Conservation (phyloP, 2,888 invertebrate species). For the Macrostomum cliftonense region DNA sequence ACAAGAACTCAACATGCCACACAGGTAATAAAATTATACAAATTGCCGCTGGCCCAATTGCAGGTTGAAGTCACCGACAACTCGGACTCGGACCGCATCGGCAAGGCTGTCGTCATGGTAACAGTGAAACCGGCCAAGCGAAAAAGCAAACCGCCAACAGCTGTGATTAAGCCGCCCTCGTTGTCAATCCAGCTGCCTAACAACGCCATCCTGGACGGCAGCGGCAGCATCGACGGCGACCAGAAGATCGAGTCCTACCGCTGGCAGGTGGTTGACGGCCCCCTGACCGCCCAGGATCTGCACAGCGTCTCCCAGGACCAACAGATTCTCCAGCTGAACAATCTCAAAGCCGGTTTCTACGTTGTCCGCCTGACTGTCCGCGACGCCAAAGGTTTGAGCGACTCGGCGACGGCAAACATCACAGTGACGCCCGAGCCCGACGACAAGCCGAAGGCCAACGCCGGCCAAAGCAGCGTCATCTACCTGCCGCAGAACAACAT, state of each 20-base stretch:
- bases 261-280: slow-evolving; percentile 76
- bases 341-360: slow-evolving; percentile 3
- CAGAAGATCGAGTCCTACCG: slow-evolving; percentile 67
- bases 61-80: too few relatives aligned
- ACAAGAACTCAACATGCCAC: too few relatives aligned
- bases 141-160: slow-evolving; percentile 58
- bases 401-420: slow-evolving; percentile 66
- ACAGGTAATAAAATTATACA: too few relatives aligned
- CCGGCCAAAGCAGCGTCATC: slow-evolving; percentile 69
- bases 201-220: slow-evolving; percentile 65
- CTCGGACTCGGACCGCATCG: too few relatives aligned
- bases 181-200: slow-evolving; percentile 75
- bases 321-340: slow-evolving; percentile 58
- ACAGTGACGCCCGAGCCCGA: slow-evolving; percentile 64
- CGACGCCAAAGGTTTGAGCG: slow-evolving; percentile 67
- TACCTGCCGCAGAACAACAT: slow-evolving; percentile 67
- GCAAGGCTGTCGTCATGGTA: not conserved
- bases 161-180: slow-evolving; percentile 62
- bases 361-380: slow-evolving; percentile 56
- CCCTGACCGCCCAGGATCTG: slow-evolving; percentile 49
- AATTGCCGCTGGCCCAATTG: too few relatives aligned
- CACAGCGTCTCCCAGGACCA: slow-evolving; percentile 55
- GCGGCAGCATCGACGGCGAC: slow-evolving; percentile 53
- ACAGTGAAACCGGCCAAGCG: slow-evolving; percentile 25
- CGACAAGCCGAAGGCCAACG: slow-evolving; percentile 84